Base-by-base conservation (phyloP, 2,797 vertebrate species). In the Mallotus villosus region DNA sequence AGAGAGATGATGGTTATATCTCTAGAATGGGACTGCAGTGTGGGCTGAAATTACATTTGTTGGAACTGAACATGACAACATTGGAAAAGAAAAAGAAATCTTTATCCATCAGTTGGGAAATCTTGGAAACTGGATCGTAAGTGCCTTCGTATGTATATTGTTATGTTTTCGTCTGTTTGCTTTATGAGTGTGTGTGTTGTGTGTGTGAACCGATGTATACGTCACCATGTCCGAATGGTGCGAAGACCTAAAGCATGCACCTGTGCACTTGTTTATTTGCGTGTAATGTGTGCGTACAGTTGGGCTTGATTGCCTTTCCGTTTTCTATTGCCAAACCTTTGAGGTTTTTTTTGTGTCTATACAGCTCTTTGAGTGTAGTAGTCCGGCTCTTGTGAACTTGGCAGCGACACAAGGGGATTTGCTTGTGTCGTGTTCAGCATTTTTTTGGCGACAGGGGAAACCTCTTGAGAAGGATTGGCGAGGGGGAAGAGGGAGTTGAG, bases 31-130 rank as follows among this genome's bases (percentile, higher is more conserved):
- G 74, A n/a, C 25, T 83, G 78, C 81, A 83, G 81, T 82, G 81
- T 82, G 81, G 78, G 74, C 82, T 82, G 85, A 84, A 87, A 89
- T 89, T 81, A 87, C 78, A 88, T 87, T 85, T 86, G 81, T 78
- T 68, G 7, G 41, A 63, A 63, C 62, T 63, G 34, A 37, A 63
- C 34, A 41, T 19, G 62, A 63, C 62, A 34, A 24, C 64, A 66
- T 66, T 24, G 22, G 41, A 66, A 27, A 3, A 51, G 21, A 60
- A 22, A 22, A 22, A 22, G 3, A 60, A 21, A 22, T 58, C 19
- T 22, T 58, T 46, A 46, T 46, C 41, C 41, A 14, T 46, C 41
- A n/a, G 16, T 9, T 55, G 51, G 51, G 51, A 55, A 55, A 55
- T 55, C 51, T 19, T 55, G 6, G 49, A 55, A 55, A 17, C 51